Base-by-base conservation (phyloP, 2,888 invertebrate genomes). In the Rosalia funebris region DNA sequence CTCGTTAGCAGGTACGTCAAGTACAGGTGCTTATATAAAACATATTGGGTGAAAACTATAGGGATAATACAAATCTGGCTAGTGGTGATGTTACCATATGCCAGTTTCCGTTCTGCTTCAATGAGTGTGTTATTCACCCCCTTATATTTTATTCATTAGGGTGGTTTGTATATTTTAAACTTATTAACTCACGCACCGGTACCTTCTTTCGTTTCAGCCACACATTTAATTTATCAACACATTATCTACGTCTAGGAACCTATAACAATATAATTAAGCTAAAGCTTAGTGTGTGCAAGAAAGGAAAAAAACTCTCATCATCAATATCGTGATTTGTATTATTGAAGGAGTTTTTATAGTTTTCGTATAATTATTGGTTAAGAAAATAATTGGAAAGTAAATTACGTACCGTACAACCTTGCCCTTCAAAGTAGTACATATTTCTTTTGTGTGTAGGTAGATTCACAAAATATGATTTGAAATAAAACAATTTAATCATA, bases 11-110 rank as follows among this genome's bases (percentile, higher is more conserved):
- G 52, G 54, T 57, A 60, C 47, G 54, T 56, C 36, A 44, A 55
- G 50, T 60, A 71, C 72, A 72, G 72, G 72, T 72, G 72, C 65
- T 61, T 57, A 62, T 57, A 63, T 63, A 50, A 67, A 68, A 60
- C 71, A 71, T 72, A 69, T 68, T 70, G 65, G 60, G 63, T 56
- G 47, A 45, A 56, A 62, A 60, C 59, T 59, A 62, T 59, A 56
- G 69, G 70, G 69, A 68, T 70, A 70, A 67, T 70, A 69, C 66
- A 71, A 72, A 72, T 72, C 72, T 72, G 72, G 66, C 60, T 68
- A 62, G 68, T 71, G 72, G 69, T 73, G 71, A 73, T 71, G 70
- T 70, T 68, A 69, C 75, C 76, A 75, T 76, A 76, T 76, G 76
- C 71, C 74, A 72, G 66, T 64, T 67, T 65, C 60, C 68, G 72